Percentiles rank a stretch among this genome's conserved stretches.
Evolutionary conservation across 2,888 invertebrate species (phyloP).

Genomic region (Drosophila melanosoma): DNA sequence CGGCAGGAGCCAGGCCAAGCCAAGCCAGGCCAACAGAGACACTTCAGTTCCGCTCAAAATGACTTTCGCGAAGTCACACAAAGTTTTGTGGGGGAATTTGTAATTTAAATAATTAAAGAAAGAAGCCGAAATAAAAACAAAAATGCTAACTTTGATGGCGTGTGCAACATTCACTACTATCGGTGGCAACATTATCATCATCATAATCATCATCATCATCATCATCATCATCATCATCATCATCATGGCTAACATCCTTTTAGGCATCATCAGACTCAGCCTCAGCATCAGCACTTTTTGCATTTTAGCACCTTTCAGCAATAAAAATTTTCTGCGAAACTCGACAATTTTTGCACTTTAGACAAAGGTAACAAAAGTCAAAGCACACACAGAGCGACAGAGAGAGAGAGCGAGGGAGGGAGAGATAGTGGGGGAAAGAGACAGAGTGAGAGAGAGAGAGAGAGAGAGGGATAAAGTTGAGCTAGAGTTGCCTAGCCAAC

Average conservation of each 20-base stretch:
- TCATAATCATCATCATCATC: slow-evolving; percentile 8
- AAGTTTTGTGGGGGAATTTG: slow-evolving; percentile 62
- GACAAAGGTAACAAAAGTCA: slow-evolving; percentile 76
- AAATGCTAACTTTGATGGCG: not conserved
- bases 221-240: slow-evolving; percentile 18
- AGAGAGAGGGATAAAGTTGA: slow-evolving; percentile 10
- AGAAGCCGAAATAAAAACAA: slow-evolving; percentile 14
- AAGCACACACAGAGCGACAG: slow-evolving; percentile 21
- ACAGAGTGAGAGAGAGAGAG: slow-evolving; percentile 2
- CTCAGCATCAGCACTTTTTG: slow-evolving; percentile 72
- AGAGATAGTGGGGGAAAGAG: not conserved
- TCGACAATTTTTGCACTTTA: slow-evolving; percentile 76
- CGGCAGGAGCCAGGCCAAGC: not conserved
- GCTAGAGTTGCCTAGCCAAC: slow-evolving; percentile 54
- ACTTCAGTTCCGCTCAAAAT: slow-evolving; percentile 31
- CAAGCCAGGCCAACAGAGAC: not conserved
- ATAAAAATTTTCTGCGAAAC: slow-evolving; percentile 76
- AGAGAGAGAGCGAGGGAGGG: slow-evolving; percentile 19
- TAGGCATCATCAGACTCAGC: slow-evolving; percentile 15
- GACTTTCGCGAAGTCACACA: slow-evolving; percentile 41
- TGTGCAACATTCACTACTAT: not conserved
- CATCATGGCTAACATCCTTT: slow-evolving; percentile 21
- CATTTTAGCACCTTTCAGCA: slow-evolving; percentile 79
- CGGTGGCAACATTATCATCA: slow-evolving; percentile 26
- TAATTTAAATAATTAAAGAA: slow-evolving; percentile 79